These are phyloP conservation scores for Merops nubicus DNA, from an alignment of 2,113 vertebrate species.

Conservation along the genomic window DNA sequence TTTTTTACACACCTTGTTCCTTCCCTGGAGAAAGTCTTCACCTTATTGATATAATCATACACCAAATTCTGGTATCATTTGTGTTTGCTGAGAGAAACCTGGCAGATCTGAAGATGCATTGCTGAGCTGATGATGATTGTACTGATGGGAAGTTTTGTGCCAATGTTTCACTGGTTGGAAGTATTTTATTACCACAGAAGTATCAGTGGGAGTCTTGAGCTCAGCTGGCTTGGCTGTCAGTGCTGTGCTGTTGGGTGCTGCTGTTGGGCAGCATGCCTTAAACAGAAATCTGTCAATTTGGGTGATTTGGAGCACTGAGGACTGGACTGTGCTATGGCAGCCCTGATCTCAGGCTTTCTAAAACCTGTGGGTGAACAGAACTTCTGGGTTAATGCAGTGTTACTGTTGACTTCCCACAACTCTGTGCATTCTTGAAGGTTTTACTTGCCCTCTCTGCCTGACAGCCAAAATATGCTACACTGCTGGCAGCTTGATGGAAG, in stretches of 20 bases:
- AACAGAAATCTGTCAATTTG: background rate
- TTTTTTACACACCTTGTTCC: background rate
- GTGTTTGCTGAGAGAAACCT: background rate
- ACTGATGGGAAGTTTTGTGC: background rate
- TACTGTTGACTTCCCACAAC: background rate
- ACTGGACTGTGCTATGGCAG: background rate
- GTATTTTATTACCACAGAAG: fast-evolving
- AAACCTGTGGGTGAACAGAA: background rate
- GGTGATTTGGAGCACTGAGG: background rate
- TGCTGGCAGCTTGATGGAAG: background rate
- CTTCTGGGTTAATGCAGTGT: background rate
- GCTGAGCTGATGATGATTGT: background rate
- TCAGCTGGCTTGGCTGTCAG: background rate
- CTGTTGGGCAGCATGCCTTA: background rate
- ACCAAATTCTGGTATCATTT: background rate
- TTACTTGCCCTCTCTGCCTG: background rate
- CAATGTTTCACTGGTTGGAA: background rate
- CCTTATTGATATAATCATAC: no score
- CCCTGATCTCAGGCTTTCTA: background rate
- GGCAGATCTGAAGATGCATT: background rate
- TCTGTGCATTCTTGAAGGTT: background rate
- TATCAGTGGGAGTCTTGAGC: background rate
- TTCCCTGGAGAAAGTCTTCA: background rate
- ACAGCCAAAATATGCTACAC: background rate
- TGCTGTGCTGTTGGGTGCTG: background rate